Conservation (phyloP, 2,888 invertebrate species). For the Drosophila monieri region DNA sequence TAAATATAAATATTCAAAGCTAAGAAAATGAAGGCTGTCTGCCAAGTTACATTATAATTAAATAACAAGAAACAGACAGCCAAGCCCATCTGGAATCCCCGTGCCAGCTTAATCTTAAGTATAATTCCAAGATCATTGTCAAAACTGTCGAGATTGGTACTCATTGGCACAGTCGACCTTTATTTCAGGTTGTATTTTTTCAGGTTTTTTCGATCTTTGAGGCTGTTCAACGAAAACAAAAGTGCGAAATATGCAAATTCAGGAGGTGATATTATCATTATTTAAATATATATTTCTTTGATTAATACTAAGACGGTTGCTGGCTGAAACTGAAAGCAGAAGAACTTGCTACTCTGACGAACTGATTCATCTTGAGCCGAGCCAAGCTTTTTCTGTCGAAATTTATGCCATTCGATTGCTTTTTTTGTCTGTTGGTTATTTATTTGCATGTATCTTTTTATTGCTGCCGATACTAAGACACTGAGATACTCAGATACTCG, state of each 20-base stretch:
- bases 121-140: constrained; percentile 42
- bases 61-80: background rate
- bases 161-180: constrained; percentile 67
- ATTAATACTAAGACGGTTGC: constrained; percentile 61
- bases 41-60: background rate
- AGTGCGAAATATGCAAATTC: constrained; percentile 71
- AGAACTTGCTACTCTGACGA: constrained; percentile 45
- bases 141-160: constrained; percentile 72
- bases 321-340: constrained; percentile 34
- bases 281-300: constrained; percentile 53
- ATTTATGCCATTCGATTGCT: constrained; percentile 30
- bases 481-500: constrained; percentile 1
- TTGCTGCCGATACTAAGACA: constrained; percentile 50
- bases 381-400: constrained; percentile 40
- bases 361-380: constrained; percentile 50
- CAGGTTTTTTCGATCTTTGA: constrained; percentile 26
- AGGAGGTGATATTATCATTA: constrained; percentile 62
- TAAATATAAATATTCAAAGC: background rate
- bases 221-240: constrained; percentile 56
- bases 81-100: constrained; percentile 8
- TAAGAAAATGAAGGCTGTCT: background rate
- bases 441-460: constrained; percentile 74
- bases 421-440: constrained; percentile 58
- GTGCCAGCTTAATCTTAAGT: constrained; percentile 11
- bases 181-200: constrained; percentile 62